Conservation (phyloP, 2,797 vertebrate genomes). For the Thripadectes ignobilis region DNA sequence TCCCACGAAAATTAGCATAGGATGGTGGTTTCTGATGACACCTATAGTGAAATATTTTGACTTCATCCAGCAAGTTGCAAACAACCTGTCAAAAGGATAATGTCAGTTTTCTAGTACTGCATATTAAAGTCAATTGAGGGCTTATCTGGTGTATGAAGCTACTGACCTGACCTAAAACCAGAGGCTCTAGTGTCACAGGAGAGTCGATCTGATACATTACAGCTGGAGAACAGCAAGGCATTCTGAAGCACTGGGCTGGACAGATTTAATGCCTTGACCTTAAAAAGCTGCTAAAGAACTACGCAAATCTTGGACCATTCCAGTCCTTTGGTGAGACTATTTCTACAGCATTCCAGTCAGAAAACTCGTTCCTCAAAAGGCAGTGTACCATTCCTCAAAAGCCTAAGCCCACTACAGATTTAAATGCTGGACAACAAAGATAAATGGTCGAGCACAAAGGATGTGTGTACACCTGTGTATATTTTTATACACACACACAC, state of each 20-base stretch:
- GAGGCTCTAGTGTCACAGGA: constrained; percentile 1
- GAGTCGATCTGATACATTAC: not conserved
- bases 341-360: not conserved
- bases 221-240: not conserved
- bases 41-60: constrained; percentile 84
- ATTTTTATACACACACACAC: rapidly evolving
- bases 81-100: constrained; percentile 82
- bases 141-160: constrained; percentile 52
- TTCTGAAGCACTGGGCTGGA: not conserved
- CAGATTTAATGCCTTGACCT: constrained; percentile 3
- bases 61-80: constrained; percentile 81
- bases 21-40: constrained; percentile 84
- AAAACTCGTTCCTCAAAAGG: not conserved
- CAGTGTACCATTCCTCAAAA: not conserved
- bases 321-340: not conserved
- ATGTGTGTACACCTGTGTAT: rapidly evolving
- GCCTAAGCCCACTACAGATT: not conserved
- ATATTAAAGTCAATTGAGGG: constrained; percentile 75
- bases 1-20: constrained; percentile 84
- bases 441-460: not conserved
- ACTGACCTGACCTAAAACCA: constrained; percentile 37
- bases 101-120: constrained; percentile 75
- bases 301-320: not conserved
- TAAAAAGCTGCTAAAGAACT: not conserved
- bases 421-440: not conserved